phyloP scores from a whole-genome alignment of 2,797 vertebrate species.

The Peromyscus melanophrys region DNA sequence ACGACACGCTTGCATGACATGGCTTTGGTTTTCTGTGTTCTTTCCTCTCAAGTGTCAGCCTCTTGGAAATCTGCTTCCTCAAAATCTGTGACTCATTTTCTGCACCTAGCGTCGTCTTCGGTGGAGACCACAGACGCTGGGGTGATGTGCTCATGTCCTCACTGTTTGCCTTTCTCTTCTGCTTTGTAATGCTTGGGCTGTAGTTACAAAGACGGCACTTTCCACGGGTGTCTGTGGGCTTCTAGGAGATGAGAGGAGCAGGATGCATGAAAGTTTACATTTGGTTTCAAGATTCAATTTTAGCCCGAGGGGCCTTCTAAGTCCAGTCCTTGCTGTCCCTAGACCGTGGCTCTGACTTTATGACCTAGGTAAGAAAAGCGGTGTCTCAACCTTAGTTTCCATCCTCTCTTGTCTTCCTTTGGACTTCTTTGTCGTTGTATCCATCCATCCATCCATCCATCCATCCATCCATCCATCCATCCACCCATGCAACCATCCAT shows the following conservation, averaged over 20 bases:
- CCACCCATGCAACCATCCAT: neutral
- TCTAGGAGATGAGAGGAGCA: neutral
- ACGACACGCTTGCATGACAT: neutral
- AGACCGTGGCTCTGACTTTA: neutral
- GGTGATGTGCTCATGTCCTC: neutral
- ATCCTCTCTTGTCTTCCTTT: neutral
- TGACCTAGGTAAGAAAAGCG: neutral
- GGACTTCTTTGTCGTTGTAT: neutral
- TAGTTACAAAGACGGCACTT: constrained; percentile 37
- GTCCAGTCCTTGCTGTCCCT: too few species aligned
- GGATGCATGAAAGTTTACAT: neutral
- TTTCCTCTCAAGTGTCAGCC: neutral
- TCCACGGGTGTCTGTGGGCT: neutral
- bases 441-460: neutral
- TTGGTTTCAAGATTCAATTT: neutral
- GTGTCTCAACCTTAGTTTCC: neutral
- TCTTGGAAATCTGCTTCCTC: constrained; percentile 58
- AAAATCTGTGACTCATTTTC: neutral
- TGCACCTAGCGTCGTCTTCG: neutral
- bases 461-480: neutral
- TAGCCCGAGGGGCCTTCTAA: neutral
- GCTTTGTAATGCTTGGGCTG: neutral
- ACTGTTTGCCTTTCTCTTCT: neutral
- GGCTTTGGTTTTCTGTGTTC: constrained; percentile 32
- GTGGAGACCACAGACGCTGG: neutral